Percentiles rank a stretch among this genome's conserved stretches.
Conservation (phyloP, 2,888 invertebrate genomes). For the Acronicta leporina region DNA sequence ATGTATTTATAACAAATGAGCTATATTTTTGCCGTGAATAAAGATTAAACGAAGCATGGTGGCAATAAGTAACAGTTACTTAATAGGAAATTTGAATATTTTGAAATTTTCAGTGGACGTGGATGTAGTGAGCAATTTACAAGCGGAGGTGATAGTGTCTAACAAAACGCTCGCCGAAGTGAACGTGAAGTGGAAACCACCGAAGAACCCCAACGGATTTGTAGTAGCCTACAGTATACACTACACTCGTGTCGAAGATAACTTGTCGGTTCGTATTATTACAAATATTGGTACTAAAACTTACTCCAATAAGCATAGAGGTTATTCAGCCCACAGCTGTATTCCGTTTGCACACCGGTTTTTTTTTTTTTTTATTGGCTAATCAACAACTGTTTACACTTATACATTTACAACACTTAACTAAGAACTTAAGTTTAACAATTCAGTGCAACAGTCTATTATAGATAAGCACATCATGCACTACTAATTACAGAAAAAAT, state of each 20-base stretch:
- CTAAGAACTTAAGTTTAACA: too few species aligned
- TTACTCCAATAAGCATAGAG: too few species aligned
- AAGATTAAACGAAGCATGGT: neutral
- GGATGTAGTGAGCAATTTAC: slow-evolving; percentile 90
- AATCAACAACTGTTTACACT: too few species aligned
- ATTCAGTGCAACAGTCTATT: too few species aligned
- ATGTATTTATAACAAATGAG: neutral
- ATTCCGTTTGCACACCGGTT: too few species aligned
- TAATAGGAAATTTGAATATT: neutral
- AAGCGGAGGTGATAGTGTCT: slow-evolving; percentile 75
- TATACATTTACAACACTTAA: too few species aligned
- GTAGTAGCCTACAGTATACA: slow-evolving; percentile 95
- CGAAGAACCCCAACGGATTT: slow-evolving; percentile 95
- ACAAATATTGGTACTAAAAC: too few species aligned
- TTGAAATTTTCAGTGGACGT: slow-evolving; percentile 88
- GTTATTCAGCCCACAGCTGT: too few species aligned
- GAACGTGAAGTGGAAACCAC: slow-evolving; percentile 94
- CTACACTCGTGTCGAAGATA: slow-evolving; percentile 91
- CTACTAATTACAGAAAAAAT: too few species aligned
- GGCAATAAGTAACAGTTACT: neutral
- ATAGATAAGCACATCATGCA: too few species aligned
- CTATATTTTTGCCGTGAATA: neutral
- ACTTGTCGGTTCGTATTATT: slow-evolving; percentile 63
- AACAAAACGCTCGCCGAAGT: slow-evolving; percentile 89
- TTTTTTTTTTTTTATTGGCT: too few species aligned